Evolutionary conservation across 2,797 vertebrate genomes (phyloP), one percentile per base, ranked within the genome.

Genomic region (Knipowitschia caucasica): DNA sequence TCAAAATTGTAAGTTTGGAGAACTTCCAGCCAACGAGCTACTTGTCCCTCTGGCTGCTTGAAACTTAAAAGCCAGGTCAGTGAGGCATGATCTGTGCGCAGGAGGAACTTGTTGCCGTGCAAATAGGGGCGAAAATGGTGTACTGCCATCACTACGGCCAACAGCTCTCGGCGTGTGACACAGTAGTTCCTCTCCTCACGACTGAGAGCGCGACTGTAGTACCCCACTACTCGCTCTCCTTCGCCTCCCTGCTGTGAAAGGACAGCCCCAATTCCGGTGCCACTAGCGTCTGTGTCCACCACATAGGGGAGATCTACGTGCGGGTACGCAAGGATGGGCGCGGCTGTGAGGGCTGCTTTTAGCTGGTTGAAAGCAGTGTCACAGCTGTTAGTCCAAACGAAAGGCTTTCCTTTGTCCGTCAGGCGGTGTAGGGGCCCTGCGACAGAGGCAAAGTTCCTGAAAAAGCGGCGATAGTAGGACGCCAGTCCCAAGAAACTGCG

Each of bases 241-340:
- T n/a, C n/a, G n/a, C n/a, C n/a, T n/a, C n/a, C n/a, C n/a, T n/a
- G n/a, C n/a, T n/a, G 61, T 7, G 57, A 62, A 1, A 71, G 47
- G 0, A 68, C 51, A 0, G 46, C 47, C 1, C 57, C 45, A 1
- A 53, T 1, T 0, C 67, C 63, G 4, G 35, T 21, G 10, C 53
- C 50, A 12, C 60, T 70, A 7, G 54, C 54, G 21, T 51, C 59
- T 0, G 40, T 67, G 21, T 67, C 60, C 10, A 67, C 8, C 4
- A 59, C 42, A 25, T 62, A 65, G 0, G 31, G 50, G n/a, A n/a
- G n/a, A n/a, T n/a, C n/a, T n/a, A n/a, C n/a, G n/a, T n/a, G n/a
- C n/a, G n/a, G n/a, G n/a, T n/a, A n/a, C n/a, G n/a, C n/a, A n/a
- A n/a, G n/a, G n/a, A n/a, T n/a, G n/a, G n/a, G n/a, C n/a, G n/a